These are phyloP conservation scores for Pseudochirops cupreus DNA, from an alignment of 2,797 vertebrate species.

Conservation along the genomic window DNA sequence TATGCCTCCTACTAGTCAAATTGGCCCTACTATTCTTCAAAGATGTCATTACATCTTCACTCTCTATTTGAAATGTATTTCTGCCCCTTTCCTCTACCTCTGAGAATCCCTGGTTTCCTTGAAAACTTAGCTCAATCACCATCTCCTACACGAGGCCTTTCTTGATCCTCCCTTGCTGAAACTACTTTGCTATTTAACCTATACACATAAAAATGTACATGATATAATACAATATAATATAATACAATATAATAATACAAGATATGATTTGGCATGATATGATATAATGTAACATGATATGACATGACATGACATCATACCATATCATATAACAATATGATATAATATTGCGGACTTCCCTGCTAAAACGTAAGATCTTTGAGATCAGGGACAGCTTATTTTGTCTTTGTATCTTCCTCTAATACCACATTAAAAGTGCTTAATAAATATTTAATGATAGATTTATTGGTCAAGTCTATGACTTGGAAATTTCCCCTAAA, in stretches of 20 bases:
- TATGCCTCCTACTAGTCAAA: not conserved
- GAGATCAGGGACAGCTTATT: not conserved
- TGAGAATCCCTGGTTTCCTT: not conserved
- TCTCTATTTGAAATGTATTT: not conserved
- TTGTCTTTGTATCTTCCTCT: not conserved
- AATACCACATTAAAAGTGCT: not conserved
- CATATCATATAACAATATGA: not conserved
- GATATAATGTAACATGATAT: too few species aligned
- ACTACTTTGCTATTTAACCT: not conserved
- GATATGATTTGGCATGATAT: not conserved
- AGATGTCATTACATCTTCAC: not conserved
- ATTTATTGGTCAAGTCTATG: not conserved
- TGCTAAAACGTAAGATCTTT: not conserved
- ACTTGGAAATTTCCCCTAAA: conserved; percentile 49
- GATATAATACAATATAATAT: not conserved
- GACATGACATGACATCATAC: not conserved
- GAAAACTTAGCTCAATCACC: not conserved
- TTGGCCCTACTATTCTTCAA: not conserved
- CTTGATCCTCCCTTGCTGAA: not conserved
- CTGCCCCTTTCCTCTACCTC: not conserved
- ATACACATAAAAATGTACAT: not conserved
- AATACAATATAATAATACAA: too few species aligned
- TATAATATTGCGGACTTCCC: not conserved
- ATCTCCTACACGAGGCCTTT: not conserved
- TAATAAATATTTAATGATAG: not conserved